These are phyloP conservation scores for Todiramphus chloris DNA, from an alignment of 2,113 vertebrate genomes.

Conservation along the genomic window DNA sequence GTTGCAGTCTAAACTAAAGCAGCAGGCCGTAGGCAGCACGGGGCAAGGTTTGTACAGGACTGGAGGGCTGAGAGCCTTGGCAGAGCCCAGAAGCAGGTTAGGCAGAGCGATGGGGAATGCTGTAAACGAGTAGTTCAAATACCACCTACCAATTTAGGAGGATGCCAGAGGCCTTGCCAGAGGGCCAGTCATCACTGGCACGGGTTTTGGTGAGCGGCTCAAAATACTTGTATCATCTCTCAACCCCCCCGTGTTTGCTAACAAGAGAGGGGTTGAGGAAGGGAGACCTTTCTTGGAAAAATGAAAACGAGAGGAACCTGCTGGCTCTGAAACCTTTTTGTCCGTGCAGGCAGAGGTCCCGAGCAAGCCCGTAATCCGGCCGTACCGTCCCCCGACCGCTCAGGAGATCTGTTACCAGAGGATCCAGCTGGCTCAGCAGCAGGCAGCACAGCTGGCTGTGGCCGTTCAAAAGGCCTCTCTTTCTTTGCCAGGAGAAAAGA, in stretches of 20 bases:
- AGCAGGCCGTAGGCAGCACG: rapidly evolving
- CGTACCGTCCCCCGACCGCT: conserved; percentile 80
- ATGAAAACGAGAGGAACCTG: not conserved
- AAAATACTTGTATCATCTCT: not conserved
- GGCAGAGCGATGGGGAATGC: not conserved
- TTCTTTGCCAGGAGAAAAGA: conserved; percentile 81
- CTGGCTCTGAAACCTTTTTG: not conserved
- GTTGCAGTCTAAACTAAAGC: not conserved
- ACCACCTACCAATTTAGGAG: not conserved
- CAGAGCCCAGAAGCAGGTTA: not conserved
- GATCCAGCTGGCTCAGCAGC: conserved; percentile 89
- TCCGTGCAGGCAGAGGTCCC: conserved; percentile 69
- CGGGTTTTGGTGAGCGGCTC: not conserved
- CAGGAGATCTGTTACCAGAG: conserved; percentile 94
- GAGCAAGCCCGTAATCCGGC: conserved; percentile 67
- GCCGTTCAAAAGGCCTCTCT: conserved; percentile 58
- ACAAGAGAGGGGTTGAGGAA: not conserved
- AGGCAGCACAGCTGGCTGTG: conserved; percentile 72
- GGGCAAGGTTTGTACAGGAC: rapidly evolving
- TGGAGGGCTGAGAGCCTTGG: not conserved
- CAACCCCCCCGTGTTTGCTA: not conserved
- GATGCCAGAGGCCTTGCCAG: not conserved
- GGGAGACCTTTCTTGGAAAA: not conserved
- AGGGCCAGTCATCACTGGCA: not conserved
- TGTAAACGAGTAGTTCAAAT: not conserved